phyloP scores from a whole-genome alignment of 1,140 invertebrate genomes.

The Physella acuta region DNA sequence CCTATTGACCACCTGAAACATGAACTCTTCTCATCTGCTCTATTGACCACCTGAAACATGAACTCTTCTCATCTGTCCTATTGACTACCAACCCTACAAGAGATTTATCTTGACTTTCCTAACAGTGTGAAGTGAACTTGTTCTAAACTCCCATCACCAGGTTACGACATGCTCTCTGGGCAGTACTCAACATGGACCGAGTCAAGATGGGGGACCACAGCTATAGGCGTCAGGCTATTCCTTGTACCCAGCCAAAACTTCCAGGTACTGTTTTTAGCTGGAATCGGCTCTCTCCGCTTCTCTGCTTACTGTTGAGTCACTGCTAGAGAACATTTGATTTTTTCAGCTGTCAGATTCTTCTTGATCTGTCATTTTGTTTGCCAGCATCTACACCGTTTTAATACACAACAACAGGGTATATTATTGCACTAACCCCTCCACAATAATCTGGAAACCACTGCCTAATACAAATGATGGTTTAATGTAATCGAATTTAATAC shows the following conservation, averaged over 20 bases:
- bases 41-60: not conserved
- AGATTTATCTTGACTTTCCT: slow-evolving; percentile 1
- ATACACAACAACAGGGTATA: too few relatives aligned
- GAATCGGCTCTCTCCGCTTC: too few relatives aligned
- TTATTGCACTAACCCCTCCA: too few relatives aligned
- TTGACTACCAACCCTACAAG: not conserved
- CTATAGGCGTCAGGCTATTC: slow-evolving; percentile 72
- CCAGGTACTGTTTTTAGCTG: too few relatives aligned
- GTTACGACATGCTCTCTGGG: slow-evolving; percentile 77
- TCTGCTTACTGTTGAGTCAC: too few relatives aligned
- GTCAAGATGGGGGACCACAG: slow-evolving; percentile 76
- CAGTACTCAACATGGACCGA: slow-evolving; percentile 89
- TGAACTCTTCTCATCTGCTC: not conserved
- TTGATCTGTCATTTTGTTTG: not conserved
- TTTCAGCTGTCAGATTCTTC: too few relatives aligned
- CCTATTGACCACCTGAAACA: not conserved
- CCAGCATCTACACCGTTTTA: not conserved
- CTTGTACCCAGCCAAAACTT: slow-evolving; percentile 67
- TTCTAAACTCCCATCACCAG: slow-evolving; percentile 77
- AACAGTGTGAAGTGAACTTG: not conserved
- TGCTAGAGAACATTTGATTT: too few relatives aligned
- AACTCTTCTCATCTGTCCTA: not conserved
- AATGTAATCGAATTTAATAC: too few relatives aligned
- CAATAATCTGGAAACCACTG: too few relatives aligned
- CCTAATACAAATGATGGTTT: too few relatives aligned